Conservation (phyloP, 2,797 vertebrate genomes). For the Urosaurus nigricauda region DNA sequence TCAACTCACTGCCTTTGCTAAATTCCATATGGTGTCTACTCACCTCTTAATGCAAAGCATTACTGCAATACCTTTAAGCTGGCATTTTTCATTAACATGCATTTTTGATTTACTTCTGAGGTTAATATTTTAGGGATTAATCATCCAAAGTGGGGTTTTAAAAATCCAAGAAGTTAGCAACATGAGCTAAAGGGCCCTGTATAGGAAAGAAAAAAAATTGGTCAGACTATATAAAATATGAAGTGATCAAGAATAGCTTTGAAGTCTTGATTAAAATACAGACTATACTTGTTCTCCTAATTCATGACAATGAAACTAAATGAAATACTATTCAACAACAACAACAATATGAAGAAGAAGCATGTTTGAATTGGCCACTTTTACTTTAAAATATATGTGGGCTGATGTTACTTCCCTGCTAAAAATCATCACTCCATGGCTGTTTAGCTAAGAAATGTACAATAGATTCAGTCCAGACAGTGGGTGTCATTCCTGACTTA, state of each 20-base stretch:
- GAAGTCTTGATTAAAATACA: constrained; percentile 66
- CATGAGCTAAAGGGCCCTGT: neutral
- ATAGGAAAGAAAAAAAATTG: constrained; percentile 35
- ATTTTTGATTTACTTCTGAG: constrained; percentile 7
- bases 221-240: constrained; percentile 60
- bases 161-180: neutral
- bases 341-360: neutral
- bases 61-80: neutral
- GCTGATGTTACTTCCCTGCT: too few species aligned
- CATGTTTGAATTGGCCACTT: neutral
- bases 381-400: neutral
- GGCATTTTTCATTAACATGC: constrained; percentile 10
- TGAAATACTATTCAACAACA: neutral
- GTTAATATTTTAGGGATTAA: constrained; percentile 21
- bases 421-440: neutral
- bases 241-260: constrained; percentile 68
- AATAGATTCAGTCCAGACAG: neutral
- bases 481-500: too few species aligned
- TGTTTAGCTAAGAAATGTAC: neutral
- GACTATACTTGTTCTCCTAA: constrained; percentile 52
- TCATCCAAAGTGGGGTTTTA: neutral
- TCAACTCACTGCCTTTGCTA: neutral
- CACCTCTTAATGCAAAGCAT: constrained; percentile 26
- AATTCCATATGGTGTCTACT: neutral
- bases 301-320: constrained; percentile 40